A percentile compares a stretch with the other conserved stretches of the same genome.
Conservation (phyloP, 2,113 vertebrate genomes). For the Leptobrachium leishanense region DNA sequence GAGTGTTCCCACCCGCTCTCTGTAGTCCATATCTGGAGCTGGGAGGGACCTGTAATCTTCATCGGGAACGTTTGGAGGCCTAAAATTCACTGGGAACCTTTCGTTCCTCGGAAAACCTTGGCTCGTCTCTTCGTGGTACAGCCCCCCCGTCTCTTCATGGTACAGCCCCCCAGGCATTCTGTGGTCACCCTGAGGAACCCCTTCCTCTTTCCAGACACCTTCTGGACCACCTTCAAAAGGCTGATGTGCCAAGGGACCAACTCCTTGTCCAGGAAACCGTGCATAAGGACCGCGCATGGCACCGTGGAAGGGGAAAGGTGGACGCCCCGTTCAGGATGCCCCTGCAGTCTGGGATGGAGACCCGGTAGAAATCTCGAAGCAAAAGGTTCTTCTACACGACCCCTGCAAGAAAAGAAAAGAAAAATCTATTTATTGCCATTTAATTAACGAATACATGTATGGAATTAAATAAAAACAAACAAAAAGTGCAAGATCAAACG, state of each 20-base stretch:
- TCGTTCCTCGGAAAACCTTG: conserved; percentile 58
- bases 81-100: conserved; percentile 53
- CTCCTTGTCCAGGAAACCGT: conserved; percentile 80
- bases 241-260: conserved; percentile 80
- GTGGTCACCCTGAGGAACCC: not conserved
- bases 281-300: conserved; percentile 70
- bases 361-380: conserved; percentile 78
- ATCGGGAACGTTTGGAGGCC: not conserved
- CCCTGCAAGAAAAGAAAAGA: conserved; percentile 78
- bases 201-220: conserved; percentile 71
- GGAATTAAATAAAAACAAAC: too few species aligned
- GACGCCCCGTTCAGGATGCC: conserved; percentile 64
- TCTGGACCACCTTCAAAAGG: conserved; percentile 84
- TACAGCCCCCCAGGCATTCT: conserved; percentile 53
- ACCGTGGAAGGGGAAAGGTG: conserved; percentile 80
- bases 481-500: too few species aligned
- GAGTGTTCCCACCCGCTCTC: conserved; percentile 69
- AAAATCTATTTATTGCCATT: not conserved
- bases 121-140: conserved; percentile 67
- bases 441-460: too few species aligned
- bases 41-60: conserved; percentile 71
- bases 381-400: conserved; percentile 80
- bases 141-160: conserved; percentile 69
- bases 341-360: conserved; percentile 65
- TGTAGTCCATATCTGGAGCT: conserved; percentile 72